Conservation (phyloP, 2,888 invertebrate species). For the Melanostoma scalare region DNA sequence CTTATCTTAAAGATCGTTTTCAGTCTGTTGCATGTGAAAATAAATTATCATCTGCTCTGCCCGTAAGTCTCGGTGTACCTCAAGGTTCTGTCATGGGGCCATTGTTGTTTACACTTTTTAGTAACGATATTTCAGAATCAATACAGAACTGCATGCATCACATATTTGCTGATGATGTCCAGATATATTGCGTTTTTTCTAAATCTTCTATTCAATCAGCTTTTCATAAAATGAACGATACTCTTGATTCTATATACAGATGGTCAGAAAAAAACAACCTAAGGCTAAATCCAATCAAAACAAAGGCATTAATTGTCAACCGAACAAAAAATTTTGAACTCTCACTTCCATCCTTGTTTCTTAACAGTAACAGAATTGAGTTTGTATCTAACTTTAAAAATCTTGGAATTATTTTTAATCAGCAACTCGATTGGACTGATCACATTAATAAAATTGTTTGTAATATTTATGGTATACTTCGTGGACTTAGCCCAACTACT, state of each 20-base stretch:
- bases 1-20: not conserved
- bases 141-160: not conserved
- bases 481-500: no score
- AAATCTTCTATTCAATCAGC: not conserved
- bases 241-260: not conserved
- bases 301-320: not conserved
- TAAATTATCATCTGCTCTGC: not conserved
- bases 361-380: no score
- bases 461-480: not conserved
- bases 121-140: constrained; percentile 1
- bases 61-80: not conserved
- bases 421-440: not conserved
- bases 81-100: constrained; percentile 17
- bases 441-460: not conserved
- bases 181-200: not conserved
- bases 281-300: not conserved
- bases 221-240: not conserved
- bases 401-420: no score
- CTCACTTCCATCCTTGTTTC: no score
- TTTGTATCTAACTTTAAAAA: no score
- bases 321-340: not conserved
- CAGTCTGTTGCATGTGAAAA: not conserved
- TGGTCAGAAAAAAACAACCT: not conserved
- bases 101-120: constrained; percentile 12
- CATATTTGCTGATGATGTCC: constrained; percentile 13